phyloP scores from a whole-genome alignment of 2,113 vertebrate genomes.

The Antechinus stuartii region DNA sequence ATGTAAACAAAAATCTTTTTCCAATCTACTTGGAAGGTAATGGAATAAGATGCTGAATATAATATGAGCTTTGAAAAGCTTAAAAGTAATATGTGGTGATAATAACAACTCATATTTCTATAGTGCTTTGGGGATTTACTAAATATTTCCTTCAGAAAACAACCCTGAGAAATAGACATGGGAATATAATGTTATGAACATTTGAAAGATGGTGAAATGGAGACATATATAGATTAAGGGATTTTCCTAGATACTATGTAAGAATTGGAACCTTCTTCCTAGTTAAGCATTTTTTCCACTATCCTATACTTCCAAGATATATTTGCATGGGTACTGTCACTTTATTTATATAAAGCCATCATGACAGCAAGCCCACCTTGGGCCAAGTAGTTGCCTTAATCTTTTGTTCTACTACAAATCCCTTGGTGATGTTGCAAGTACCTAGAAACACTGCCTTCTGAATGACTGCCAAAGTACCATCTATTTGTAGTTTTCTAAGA shows the following conservation, averaged over 20 bases:
- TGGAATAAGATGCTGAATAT: background rate
- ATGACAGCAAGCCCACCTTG: constrained; percentile 3
- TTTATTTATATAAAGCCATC: constrained; percentile 42
- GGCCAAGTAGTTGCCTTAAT: constrained; percentile 12
- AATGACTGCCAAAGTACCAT: constrained; percentile 3
- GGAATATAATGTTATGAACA: background rate
- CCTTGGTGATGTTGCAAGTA: constrained; percentile 22
- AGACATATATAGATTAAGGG: background rate
- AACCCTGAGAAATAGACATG: background rate
- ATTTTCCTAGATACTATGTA: background rate
- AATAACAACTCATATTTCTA: background rate
- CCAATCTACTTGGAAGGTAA: background rate
- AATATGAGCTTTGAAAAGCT: background rate
- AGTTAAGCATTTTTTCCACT: background rate
- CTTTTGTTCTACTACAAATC: constrained; percentile 14
- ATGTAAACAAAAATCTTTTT: background rate
- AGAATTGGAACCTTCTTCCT: background rate
- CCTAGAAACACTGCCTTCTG: constrained; percentile 2
- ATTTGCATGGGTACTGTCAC: constrained; percentile 26
- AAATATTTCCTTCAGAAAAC: background rate
- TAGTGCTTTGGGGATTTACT: background rate
- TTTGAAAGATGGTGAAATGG: background rate
- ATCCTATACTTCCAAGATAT: background rate
- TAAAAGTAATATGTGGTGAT: background rate
- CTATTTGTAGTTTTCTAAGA: constrained; percentile 2